Evolutionary conservation across 2,888 invertebrate genomes (phyloP).

Genomic region (Venustoraphidia nigricollis): DNA sequence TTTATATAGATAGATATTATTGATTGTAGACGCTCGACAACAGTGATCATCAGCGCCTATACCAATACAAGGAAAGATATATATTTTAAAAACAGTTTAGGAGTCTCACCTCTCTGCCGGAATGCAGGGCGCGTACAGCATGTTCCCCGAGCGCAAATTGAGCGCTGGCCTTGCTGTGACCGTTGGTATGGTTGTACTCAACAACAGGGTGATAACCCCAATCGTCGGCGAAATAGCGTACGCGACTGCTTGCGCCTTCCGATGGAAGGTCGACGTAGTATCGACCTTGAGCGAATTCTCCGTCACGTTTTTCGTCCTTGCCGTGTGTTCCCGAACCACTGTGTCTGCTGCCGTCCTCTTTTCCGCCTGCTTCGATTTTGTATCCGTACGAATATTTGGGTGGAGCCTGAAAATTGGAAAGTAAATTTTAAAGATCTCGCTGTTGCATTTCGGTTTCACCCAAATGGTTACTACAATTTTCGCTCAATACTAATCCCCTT

Average conservation of each 20-base stretch:
- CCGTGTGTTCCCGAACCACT: constrained; percentile 20
- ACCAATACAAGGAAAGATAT: no score
- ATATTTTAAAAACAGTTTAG: no score
- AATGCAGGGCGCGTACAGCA: constrained; percentile 31
- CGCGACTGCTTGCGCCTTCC: constrained; percentile 26
- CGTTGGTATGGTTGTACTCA: constrained; percentile 34
- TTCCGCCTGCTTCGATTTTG: constrained; percentile 20
- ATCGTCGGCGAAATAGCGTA: constrained; percentile 43
- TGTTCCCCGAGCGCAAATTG: constrained; percentile 39
- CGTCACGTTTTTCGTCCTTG: constrained; percentile 29
- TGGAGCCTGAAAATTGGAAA: constrained; percentile 23
- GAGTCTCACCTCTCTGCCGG: constrained; percentile 17
- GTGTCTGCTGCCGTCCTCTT: constrained; percentile 21
- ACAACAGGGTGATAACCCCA: constrained; percentile 50
- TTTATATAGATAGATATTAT: no score
- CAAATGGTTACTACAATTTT: no score
- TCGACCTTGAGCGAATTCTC: constrained; percentile 28
- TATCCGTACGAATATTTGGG: constrained; percentile 37
- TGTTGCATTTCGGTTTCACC: no score
- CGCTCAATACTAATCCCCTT: no score
- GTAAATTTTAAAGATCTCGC: neutral
- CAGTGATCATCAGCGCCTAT: no score
- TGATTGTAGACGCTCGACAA: no score
- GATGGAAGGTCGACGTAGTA: constrained; percentile 21
- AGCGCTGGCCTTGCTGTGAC: constrained; percentile 31